A percentile compares a stretch with the other conserved stretches of the same genome.
Evolutionary conservation across 1,140 invertebrate species (phyloP).

Genomic region (Lethrus apterus): DNA sequence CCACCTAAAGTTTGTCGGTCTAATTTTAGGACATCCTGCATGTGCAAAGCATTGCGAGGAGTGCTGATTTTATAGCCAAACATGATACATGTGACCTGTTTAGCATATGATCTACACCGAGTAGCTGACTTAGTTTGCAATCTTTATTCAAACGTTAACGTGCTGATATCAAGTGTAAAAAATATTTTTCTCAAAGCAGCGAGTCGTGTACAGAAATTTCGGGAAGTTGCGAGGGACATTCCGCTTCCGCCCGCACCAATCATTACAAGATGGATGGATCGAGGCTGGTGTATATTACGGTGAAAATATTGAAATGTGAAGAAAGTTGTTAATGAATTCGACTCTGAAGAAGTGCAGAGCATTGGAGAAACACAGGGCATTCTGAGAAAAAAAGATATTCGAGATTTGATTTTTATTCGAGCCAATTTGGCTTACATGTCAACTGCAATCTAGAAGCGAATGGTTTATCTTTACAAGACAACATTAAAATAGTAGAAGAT

Average conservation of each 20-base stretch:
- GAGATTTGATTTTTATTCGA: slow-evolving; percentile 10
- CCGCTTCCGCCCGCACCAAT: slow-evolving; percentile 6
- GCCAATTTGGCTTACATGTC: slow-evolving; percentile 4
- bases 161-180: slow-evolving; percentile 7
- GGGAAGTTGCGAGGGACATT: slow-evolving; percentile 3
- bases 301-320: slow-evolving; percentile 3
- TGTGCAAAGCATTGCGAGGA: too few relatives aligned
- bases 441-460: slow-evolving; percentile 10
- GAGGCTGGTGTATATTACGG: neutral
- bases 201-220: slow-evolving; percentile 8
- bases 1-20: too few relatives aligned
- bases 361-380: slow-evolving; percentile 6
- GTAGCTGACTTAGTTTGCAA: too few relatives aligned
- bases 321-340: slow-evolving; percentile 10
- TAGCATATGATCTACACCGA: too few relatives aligned
- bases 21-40: too few relatives aligned
- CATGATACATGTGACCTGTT: too few relatives aligned
- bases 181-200: slow-evolving; percentile 14
- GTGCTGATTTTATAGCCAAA: too few relatives aligned
- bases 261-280: neutral
- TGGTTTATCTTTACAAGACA: slow-evolving; percentile 7
- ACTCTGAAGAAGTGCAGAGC: slow-evolving; percentile 5
- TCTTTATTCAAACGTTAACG: slow-evolving; percentile 31
- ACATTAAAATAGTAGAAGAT: slow-evolving; percentile 9
- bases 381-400: slow-evolving; percentile 6